Base-by-base conservation (phyloP, 2,113 vertebrate genomes). In the Antennarius striatus region DNA sequence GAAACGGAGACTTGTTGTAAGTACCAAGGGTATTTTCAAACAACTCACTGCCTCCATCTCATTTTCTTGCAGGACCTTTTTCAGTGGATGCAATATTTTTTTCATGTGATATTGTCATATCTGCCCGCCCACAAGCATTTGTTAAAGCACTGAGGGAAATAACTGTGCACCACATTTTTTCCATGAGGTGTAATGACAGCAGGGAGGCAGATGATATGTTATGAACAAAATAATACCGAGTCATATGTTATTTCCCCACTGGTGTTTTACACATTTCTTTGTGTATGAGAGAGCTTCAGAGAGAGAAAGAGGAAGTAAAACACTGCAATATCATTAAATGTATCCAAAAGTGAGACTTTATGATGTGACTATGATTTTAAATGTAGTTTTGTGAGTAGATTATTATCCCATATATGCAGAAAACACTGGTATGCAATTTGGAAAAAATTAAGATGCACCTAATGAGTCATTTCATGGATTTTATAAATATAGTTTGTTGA, bases 1-100 rank as follows among this genome's bases (percentile, higher is more conserved):
- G 65, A 81, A 85, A 32, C 85, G 76, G 22, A 75, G 63, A 56
- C 14, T 95, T 11, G 16, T 91, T 62, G 95, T 96, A 83, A 92
- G 94, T 90, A 83, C 64, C 52, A 17, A 9, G 2, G 6, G 10
- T 6, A 4, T 56, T 43, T 68, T 50, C 32, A 54, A 54, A 6
- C 32, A 15, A 22, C 39, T 11, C 12, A n/a, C 11, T 56, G 10
- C 10, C 49, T 55, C 3, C 9, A 30, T 51, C 30, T 56, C 4
- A 10, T 68, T 69, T 69, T 56, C 30, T 63, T 58, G 10, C 43
- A 14, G 30, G 0, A 17, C 40, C 46, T 47, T 69, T 62, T 49
- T 30, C 32, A 53, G 29, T 42, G n/a, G 29, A 16, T 5, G 43
- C 4, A 63, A 22, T 56, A 67, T 65, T 45, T 12, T 48, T 15